Base-by-base conservation (phyloP, 2,888 invertebrate genomes). In the Lordiphosa fenestrarum region DNA sequence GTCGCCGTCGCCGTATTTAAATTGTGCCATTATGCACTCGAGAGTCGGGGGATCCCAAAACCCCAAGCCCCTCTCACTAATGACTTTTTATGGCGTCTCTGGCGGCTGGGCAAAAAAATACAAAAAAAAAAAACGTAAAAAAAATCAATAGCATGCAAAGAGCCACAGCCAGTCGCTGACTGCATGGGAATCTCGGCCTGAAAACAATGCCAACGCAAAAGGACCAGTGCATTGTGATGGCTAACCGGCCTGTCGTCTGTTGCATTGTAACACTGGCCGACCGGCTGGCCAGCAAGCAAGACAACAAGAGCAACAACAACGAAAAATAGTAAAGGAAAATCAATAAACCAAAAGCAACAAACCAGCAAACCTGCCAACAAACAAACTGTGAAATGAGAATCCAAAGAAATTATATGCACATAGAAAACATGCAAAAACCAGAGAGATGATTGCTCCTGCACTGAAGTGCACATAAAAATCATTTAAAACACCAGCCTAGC, bases 231-330 rank as follows among this genome's bases (percentile, higher is more conserved):
- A 56, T 62, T 56, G 49, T 62, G 56, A 65, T 62, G 66, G 57
- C 66, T 57, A 49, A 12, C 50, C 66, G 66, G 38, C 48, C 38
- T 61, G 62, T 67, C 82, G 84, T 77, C 71, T 84, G 64, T 77
- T 73, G 78, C 84, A 84, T 84, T 81, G 77, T 77, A 84, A 77
- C 77, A 84, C 78, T 77, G 84, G 84, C 77, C 84, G 84, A 77
- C 84, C 73, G 61, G 50, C 75, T 58, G 60, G 44, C 63, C 73
- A 77, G 71, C 60, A 59, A 77, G 71, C 60, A 59, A 71, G 66
- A 64, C 50, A 51, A 53, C 53, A 66, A 44, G 49, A 25, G 36
- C 39, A 46, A 15, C 39, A 30, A 5, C 15, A 15, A 15, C 15
- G 15, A 25, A 37, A 61, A 30, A 30, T 33, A 54, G 44, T 12